Evolutionary conservation across 2,113 vertebrate species (phyloP).

Genomic region (Chloropsis hardwickii): DNA sequence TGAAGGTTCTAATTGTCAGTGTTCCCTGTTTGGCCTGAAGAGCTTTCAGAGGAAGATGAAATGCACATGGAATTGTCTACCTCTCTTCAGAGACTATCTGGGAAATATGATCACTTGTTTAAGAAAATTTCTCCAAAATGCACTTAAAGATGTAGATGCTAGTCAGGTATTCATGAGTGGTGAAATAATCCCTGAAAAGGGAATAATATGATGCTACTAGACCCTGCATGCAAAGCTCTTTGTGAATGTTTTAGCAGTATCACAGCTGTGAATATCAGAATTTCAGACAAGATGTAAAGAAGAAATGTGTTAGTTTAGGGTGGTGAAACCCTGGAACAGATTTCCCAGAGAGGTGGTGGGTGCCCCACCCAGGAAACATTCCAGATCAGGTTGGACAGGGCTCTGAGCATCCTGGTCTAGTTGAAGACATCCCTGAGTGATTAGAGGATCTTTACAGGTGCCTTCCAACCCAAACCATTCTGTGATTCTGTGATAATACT

Average conservation of each 20-base stretch:
- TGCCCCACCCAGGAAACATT: neutral
- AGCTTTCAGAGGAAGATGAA: neutral
- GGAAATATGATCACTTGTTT: neutral
- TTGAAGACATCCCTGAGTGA: neutral
- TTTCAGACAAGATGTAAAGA: neutral
- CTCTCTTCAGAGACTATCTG: neutral
- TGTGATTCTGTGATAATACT: neutral
- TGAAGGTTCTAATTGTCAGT: neutral
- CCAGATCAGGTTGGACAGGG: rapidly evolving
- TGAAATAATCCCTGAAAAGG: neutral
- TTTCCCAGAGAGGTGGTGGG: neutral
- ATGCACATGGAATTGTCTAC: neutral
- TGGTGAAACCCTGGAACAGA: neutral
- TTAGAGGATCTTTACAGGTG: neutral
- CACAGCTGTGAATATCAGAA: neutral
- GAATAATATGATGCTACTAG: neutral
- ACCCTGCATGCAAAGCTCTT: neutral
- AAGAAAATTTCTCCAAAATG: neutral
- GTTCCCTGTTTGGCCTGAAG: neutral
- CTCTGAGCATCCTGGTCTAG: neutral
- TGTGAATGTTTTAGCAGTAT: neutral
- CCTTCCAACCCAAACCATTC: neutral
- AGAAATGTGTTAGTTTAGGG: neutral
- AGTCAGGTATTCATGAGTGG: neutral
- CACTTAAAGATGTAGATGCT: neutral